These are phyloP conservation scores for Hetaerina americana DNA, from an alignment of 1,140 invertebrate genomes.

Conservation along the genomic window DNA sequence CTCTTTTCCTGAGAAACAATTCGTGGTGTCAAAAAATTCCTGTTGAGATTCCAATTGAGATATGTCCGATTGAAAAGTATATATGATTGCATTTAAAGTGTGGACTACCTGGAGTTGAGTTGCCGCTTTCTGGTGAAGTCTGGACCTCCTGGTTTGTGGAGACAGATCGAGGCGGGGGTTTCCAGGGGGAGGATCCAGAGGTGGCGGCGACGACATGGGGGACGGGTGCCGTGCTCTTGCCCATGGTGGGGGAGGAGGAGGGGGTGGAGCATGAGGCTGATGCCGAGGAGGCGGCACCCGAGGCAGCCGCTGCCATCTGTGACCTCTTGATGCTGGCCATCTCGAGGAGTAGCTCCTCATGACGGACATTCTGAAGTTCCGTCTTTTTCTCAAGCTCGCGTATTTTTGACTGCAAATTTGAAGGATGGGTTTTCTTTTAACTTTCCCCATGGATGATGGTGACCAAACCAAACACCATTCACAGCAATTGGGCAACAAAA, in stretches of 20 bases:
- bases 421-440: too few relatives aligned
- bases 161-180: constrained; percentile 3
- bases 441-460: too few relatives aligned
- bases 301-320: constrained; percentile 17
- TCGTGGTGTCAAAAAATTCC: too few relatives aligned
- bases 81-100: too few relatives aligned
- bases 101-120: constrained; percentile 18
- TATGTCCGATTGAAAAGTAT: too few relatives aligned
- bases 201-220: too few relatives aligned
- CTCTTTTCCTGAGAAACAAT: too few relatives aligned
- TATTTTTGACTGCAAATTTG: constrained; percentile 67
- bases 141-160: constrained; percentile 15
- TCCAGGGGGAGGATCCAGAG: constrained; percentile 4
- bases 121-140: constrained; percentile 19
- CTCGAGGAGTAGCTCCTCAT: constrained; percentile 78
- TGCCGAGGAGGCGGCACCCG: constrained; percentile 16
- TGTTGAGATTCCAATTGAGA: too few relatives aligned
- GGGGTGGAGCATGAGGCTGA: not conserved
- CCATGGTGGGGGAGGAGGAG: not conserved
- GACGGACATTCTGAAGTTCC: constrained; percentile 73
- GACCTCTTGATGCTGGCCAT: constrained; percentile 43
- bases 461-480: too few relatives aligned
- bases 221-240: not conserved
- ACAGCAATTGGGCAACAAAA: too few relatives aligned
- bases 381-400: constrained; percentile 71